Conservation (phyloP, 2,888 invertebrate genomes). For the Polietes domitor region DNA sequence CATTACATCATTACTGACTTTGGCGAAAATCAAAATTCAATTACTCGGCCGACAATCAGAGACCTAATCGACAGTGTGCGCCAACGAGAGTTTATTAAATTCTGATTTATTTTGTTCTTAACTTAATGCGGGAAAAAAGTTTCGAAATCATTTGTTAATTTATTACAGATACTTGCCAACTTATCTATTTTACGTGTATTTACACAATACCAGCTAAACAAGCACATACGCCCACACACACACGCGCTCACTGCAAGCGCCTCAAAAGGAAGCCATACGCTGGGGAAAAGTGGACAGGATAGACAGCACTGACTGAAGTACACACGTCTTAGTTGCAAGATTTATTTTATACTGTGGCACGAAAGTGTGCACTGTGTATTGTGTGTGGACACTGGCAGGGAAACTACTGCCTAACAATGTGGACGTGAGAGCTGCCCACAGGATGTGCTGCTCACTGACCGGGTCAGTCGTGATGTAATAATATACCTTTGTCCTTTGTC, state of each 20-base stretch:
- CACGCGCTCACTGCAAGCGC: background rate
- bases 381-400: too few relatives aligned
- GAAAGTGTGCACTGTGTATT: too few relatives aligned
- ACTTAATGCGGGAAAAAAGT: slow-evolving; percentile 27
- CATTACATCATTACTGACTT: too few relatives aligned
- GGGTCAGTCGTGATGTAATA: too few relatives aligned
- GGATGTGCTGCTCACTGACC: background rate
- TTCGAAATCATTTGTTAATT: slow-evolving; percentile 56
- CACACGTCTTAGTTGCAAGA: background rate
- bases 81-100: slow-evolving; percentile 25
- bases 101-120: slow-evolving; percentile 38
- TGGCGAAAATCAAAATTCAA: background rate
- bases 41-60: background rate
- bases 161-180: slow-evolving; percentile 35
- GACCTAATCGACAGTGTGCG: background rate
- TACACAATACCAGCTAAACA: slow-evolving; percentile 35
- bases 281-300: background rate
- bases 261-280: background rate
- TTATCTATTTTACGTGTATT: slow-evolving; percentile 39
- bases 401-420: background rate
- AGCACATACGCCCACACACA: slow-evolving; percentile 10
- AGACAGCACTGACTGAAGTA: background rate
- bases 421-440: background rate
- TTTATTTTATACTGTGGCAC: background rate
- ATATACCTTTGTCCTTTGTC: too few relatives aligned